Base-by-base conservation (phyloP, 2,113 vertebrate species). In the Planiliza haematocheilus region DNA sequence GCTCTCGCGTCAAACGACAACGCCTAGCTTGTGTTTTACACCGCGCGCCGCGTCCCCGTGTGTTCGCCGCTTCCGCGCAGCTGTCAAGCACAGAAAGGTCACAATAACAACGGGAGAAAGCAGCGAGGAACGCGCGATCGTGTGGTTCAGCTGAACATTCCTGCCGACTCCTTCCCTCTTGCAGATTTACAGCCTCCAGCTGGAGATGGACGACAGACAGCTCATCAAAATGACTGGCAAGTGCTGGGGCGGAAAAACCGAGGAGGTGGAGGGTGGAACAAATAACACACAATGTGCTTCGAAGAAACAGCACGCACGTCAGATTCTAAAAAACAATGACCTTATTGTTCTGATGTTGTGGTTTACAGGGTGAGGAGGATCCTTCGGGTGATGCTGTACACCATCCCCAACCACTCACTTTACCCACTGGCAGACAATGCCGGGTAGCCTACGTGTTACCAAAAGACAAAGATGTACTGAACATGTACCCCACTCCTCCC, bases 211-310 rank as follows among this genome's bases (percentile, higher is more conserved):
- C 63, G 70, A 37, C n/a, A 38, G 68, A 79, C 70, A 71, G 63
- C 72, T 70, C 67, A 78, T 83, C 73, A 78, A 52, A 67, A 74
- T 68, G 79, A 86, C 20, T 79, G 76, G 85, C 82, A 85, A 24
- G 58, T 76, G 69, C 52, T 62, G 39, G 67, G 55, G 58, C 39
- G 61, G 34, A 52, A 71, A n/a, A 72, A 83, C 46, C 20, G 50
- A 56, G 17, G 53, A 14, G 63, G 72, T 50, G 63, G 67, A 53
- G 60, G 57, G 52, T n/a, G 45, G 34, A 59, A 79, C 55, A 71
- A 77, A 67, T 43, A 64, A 43, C 51, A 70, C 64, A 62, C 46
- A 1, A 20, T 49, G 57, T 43, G 51, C 48, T 51, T 74, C 4
- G 14, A 36, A 64, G 61, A 43, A 66, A 49, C 58, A 74, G 53